Conservation (phyloP, 2,113 vertebrate genomes). For the Heterotilapia buettikoferi region DNA sequence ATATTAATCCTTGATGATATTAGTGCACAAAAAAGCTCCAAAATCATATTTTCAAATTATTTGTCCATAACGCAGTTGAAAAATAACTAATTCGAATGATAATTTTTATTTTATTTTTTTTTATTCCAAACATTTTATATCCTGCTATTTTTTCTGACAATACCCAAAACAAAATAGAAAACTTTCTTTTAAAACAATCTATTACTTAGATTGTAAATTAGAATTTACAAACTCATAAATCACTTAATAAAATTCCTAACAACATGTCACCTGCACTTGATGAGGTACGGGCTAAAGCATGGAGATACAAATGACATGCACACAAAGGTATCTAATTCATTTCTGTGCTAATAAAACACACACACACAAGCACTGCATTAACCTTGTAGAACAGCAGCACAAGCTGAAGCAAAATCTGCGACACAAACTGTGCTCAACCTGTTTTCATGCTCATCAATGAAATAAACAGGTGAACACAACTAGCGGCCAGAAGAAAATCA, state of each 20-base stretch:
- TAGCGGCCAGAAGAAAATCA: neutral
- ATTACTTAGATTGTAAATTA: neutral
- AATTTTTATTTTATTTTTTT: neutral
- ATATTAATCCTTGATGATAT: neutral
- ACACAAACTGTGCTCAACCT: neutral
- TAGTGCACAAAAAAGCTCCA: neutral
- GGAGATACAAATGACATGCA: no score
- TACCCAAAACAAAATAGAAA: neutral
- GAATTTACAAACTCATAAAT: neutral
- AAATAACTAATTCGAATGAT: neutral
- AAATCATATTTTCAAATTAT: neutral
- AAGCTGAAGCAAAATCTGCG: neutral
- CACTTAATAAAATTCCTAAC: neutral
- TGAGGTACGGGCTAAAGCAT: neutral
- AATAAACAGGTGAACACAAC: no score
- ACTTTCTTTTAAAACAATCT: neutral
- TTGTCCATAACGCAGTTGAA: neutral
- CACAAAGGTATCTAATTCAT: no score
- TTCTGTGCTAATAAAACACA: no score
- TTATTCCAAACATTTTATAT: neutral
- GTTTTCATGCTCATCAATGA: no score
- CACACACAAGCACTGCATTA: no score
- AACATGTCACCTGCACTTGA: neutral
- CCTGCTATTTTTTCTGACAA: neutral
- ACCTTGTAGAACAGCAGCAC: neutral